phyloP scores from a whole-genome alignment of 2,888 invertebrate genomes.

The Stictocephala bisonia region DNA sequence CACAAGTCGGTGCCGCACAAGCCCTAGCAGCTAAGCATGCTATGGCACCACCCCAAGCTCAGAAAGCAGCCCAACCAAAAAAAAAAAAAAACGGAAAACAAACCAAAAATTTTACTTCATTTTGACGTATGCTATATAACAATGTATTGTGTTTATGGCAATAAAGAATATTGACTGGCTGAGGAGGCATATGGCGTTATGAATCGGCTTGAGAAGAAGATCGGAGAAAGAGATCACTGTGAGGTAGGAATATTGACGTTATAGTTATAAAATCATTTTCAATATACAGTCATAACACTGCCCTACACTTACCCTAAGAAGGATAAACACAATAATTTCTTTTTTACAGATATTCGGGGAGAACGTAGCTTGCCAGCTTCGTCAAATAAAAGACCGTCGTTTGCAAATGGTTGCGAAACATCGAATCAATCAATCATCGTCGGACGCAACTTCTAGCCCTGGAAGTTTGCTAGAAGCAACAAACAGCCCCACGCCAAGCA shows the following conservation, averaged over 20 bases:
- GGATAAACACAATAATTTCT: constrained; percentile 6
- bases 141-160: too few relatives aligned
- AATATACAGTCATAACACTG: constrained; percentile 13
- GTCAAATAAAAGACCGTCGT: constrained; percentile 9
- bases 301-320: constrained; percentile 1
- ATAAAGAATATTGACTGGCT: too few relatives aligned
- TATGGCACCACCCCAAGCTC: constrained; percentile 20
- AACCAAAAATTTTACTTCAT: neutral
- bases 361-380: constrained; percentile 13
- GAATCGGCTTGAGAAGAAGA: constrained; percentile 18
- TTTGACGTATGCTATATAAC: too few relatives aligned
- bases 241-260: constrained; percentile 9
- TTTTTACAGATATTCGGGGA: constrained; percentile 6
- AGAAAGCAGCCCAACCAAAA: constrained; percentile 5
- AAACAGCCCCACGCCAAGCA: constrained; percentile 13
- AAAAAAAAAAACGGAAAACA: constrained; percentile 3
- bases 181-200: constrained; percentile 15
- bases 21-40: constrained; percentile 12
- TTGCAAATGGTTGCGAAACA: constrained; percentile 13
- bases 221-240: constrained; percentile 15
- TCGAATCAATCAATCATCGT: too few relatives aligned
- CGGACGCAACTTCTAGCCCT: constrained; percentile 13
- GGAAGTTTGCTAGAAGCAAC: constrained; percentile 13
- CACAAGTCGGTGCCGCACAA: constrained; percentile 5
- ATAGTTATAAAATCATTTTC: constrained; percentile 10